Evolutionary conservation across 2,113 vertebrate species (phyloP).

Genomic region (Tichodroma muraria): DNA sequence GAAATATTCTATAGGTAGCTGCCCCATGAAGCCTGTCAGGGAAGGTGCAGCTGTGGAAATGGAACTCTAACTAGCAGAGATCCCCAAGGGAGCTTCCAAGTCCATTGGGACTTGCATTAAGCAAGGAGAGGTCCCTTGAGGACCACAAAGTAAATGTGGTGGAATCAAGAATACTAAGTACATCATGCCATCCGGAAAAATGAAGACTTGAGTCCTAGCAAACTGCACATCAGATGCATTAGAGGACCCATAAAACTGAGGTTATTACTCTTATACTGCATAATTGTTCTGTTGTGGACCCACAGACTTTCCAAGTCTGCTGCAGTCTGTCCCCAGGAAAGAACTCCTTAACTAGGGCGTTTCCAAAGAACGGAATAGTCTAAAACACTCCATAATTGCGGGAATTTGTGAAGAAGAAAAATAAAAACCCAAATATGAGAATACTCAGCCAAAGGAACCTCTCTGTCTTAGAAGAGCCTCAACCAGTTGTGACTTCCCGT

Average conservation of each 20-base stretch:
- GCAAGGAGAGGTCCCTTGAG: not conserved
- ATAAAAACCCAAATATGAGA: not conserved
- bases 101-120: not conserved
- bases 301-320: not conserved
- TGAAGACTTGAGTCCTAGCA: not conserved
- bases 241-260: not conserved
- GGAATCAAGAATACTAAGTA: not conserved
- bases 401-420: not conserved
- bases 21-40: not conserved
- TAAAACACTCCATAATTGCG: not conserved
- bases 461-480: not conserved
- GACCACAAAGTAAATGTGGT: not conserved
- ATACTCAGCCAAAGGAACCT: not conserved
- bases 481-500: not conserved
- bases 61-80: not conserved
- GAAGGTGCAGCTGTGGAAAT: not conserved
- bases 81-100: not conserved
- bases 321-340: not conserved
- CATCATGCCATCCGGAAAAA: not conserved
- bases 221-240: not conserved
- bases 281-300: not conserved
- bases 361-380: not conserved
- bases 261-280: not conserved
- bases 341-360: not conserved
- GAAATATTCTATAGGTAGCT: not conserved